Percentiles rank a stretch among this genome's conserved stretches.
Conservation (phyloP, 53 echinoderm and acorn worm species). For the Mesocentrotus franciscanus region DNA sequence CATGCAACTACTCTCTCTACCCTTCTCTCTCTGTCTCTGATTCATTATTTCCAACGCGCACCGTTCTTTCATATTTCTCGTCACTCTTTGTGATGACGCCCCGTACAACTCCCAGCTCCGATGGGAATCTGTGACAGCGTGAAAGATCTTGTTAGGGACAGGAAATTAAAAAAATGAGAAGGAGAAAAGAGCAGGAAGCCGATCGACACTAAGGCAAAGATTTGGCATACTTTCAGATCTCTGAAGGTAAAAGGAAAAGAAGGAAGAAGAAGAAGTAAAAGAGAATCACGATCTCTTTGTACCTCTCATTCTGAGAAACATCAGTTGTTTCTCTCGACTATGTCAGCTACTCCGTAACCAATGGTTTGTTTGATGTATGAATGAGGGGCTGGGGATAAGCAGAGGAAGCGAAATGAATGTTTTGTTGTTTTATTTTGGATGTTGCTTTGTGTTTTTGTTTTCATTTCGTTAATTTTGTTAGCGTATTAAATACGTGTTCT, state of each 20-base stretch:
- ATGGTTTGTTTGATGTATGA: background rate
- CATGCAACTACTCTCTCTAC: background rate
- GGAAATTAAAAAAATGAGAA: slow-evolving; percentile 47
- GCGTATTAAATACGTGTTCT: too few relatives aligned
- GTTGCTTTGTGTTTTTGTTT: too few relatives aligned
- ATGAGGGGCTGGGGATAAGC: background rate
- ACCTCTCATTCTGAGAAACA: background rate
- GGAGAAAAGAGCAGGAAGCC: slow-evolving; percentile 23
- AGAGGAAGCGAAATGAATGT: too few relatives aligned
- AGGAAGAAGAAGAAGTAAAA: background rate
- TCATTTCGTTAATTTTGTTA: too few relatives aligned
- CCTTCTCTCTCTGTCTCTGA: background rate
- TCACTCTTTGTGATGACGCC: background rate
- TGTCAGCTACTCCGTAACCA: too few relatives aligned
- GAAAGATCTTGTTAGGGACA: slow-evolving; percentile 9
- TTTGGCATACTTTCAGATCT: background rate
- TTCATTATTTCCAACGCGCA: background rate
- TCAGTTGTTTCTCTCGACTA: background rate
- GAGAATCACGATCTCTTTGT: background rate
- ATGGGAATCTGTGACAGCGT: background rate
- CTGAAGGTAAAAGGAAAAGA: too few relatives aligned
- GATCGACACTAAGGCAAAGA: slow-evolving; percentile 32
- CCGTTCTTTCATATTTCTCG: background rate
- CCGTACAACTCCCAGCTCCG: background rate
- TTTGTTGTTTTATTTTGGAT: too few relatives aligned